Base-by-base conservation (phyloP, 2,888 invertebrate species). In the Stenotaenia linearis region DNA sequence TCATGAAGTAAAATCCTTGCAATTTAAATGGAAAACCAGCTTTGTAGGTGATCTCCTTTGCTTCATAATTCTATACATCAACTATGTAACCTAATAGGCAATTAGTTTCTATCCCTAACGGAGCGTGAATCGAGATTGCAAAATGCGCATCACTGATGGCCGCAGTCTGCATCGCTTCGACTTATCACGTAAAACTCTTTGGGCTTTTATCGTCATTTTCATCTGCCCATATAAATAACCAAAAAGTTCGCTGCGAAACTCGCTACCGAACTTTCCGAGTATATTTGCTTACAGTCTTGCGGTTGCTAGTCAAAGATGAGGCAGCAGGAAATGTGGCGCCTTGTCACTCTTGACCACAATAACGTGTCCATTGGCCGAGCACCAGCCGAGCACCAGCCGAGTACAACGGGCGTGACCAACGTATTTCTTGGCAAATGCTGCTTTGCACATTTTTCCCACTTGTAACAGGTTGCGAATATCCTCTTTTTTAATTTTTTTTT, bases 1-100 rank as follows among this genome's bases (percentile, higher is more conserved):
- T n/a, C n/a, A n/a, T n/a, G n/a, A n/a, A n/a, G n/a, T n/a, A n/a
- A n/a, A n/a, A n/a, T n/a, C n/a, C n/a, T n/a, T n/a, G n/a, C n/a
- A n/a, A n/a, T n/a, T 5, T 50, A 18, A 1, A 50, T 50, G 50
- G 18, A 50, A 50, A 50, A 18, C 18, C 18, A 50, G n/a, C 18
- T 18, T 21, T 18, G n/a, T 21, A 3, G 18, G 25, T 25, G 69
- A 69, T 69, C 25, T 28, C 25, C 25, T 69, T n/a, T 28, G 69
- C 69, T 69, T 69, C 69, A 69, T 69, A 69, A 69, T 69, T 69
- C 69, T n/a, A 69, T 69, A 69, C 69, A 69, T 69, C 69, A 69
- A 69, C 25, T 28, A 69, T n/a, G 69, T 69, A 69, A 69, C 69
- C 69, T 69, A 69, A 69, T 69, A 69, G 69, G 69, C 69, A 69